These are phyloP conservation scores for Enteromius thamalakanensis DNA, from an alignment of 2,797 vertebrate species.

Conservation along the genomic window DNA sequence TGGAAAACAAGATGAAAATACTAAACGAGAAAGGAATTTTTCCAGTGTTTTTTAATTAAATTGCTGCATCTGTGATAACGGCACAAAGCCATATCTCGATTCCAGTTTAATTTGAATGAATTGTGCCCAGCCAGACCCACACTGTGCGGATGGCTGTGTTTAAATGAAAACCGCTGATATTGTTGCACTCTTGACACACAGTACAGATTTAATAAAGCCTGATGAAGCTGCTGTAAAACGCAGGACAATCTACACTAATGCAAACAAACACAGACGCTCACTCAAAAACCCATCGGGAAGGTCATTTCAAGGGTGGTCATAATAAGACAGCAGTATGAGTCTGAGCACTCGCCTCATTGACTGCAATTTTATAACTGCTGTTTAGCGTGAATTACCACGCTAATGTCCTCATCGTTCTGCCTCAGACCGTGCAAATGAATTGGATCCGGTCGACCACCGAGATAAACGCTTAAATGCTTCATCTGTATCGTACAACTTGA, in stretches of 20 bases:
- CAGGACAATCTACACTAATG: not conserved
- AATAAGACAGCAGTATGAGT: conserved; percentile 7
- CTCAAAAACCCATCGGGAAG: conserved; percentile 2
- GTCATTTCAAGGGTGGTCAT: conserved; percentile 16
- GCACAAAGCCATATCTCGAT: not conserved
- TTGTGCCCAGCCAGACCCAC: not conserved
- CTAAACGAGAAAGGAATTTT: not conserved
- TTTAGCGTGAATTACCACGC: conserved; percentile 53
- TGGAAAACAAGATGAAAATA: not conserved
- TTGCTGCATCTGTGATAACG: not conserved
- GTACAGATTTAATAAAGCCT: not conserved
- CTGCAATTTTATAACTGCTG: conserved; percentile 44
- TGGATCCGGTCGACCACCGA: conserved; percentile 49
- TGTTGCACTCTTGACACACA: not conserved
- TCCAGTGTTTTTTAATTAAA: not conserved
- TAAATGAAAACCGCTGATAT: not conserved
- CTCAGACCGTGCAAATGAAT: conserved; percentile 56
- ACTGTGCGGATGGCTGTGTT: not conserved
- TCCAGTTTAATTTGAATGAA: not conserved
- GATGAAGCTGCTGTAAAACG: not conserved
- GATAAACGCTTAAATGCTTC: conserved; percentile 24
- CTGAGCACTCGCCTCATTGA: conserved; percentile 9
- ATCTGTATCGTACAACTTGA: conserved; percentile 30
- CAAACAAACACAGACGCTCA: not conserved
- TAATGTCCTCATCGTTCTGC: conserved; percentile 56